Percentiles rank a stretch among this genome's conserved stretches.
These are phyloP conservation scores for Rotaria magnacalcarata DNA, from an alignment of 2,888 invertebrate genomes.

Conservation along the genomic window DNA sequence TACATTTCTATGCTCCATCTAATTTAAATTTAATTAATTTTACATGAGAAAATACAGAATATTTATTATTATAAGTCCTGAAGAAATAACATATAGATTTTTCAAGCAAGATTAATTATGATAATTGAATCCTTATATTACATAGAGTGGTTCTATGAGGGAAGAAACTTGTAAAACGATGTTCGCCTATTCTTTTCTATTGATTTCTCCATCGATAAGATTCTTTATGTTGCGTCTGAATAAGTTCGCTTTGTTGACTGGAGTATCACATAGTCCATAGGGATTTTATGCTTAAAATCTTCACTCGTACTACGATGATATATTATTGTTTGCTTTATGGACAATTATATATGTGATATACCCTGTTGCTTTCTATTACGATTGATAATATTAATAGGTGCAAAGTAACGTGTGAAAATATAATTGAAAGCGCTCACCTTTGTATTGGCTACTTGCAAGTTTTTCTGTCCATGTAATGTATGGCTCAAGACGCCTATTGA, in stretches of 20 bases:
- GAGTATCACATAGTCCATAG: too few species aligned
- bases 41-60: neutral
- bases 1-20: neutral
- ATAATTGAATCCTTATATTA: neutral
- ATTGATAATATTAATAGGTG: neutral
- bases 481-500: neutral
- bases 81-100: neutral
- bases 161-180: too few species aligned
- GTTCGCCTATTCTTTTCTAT: too few species aligned
- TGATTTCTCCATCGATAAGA: too few species aligned
- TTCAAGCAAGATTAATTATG: neutral
- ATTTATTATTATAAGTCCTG: neutral
- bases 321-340: neutral
- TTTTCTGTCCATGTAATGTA: slow-evolving; percentile 13
- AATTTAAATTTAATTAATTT: neutral
- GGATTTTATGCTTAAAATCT: too few species aligned
- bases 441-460: slow-evolving; percentile 5
- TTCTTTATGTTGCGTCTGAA: too few species aligned
- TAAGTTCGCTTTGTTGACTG: too few species aligned
- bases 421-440: neutral
- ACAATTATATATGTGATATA: neutral
- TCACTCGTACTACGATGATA: neutral
- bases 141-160: too few species aligned
- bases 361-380: neutral
- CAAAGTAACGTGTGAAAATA: neutral